phyloP scores from a whole-genome alignment of 2,113 vertebrate species.

The Camelus bactrianus region DNA sequence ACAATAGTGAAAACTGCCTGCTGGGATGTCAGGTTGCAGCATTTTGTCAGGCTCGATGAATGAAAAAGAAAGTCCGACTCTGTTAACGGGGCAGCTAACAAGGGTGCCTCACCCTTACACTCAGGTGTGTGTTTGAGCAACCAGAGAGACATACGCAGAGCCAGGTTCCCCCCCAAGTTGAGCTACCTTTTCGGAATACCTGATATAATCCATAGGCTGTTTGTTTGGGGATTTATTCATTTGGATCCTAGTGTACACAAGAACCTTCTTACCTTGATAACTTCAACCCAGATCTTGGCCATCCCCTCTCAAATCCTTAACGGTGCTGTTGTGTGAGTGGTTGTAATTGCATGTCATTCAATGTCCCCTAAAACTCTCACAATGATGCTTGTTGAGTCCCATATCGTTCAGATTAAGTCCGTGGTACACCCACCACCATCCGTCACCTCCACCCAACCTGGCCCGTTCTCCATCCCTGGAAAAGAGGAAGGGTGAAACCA shows the following conservation, averaged over 20 bases:
- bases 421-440: neutral
- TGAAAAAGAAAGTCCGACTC: slow-evolving; percentile 38
- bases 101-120: neutral
- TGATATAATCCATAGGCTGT: neutral
- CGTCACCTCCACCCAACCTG: neutral
- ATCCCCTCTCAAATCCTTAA: neutral
- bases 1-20: slow-evolving; percentile 70
- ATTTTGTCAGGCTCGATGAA: slow-evolving; percentile 74
- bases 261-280: neutral
- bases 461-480: neutral
- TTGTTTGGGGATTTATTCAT: neutral
- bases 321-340: neutral
- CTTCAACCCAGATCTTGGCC: neutral
- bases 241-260: neutral
- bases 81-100: neutral
- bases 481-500: neutral
- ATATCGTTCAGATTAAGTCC: neutral
- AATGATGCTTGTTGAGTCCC: no score
- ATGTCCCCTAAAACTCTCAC: neutral
- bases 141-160: neutral
- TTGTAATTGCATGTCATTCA: neutral
- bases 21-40: slow-evolving; percentile 73
- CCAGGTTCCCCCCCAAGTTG: neutral
- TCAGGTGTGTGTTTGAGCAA: neutral
- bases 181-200: slow-evolving; percentile 27